phyloP scores from a whole-genome alignment of 2,888 invertebrate genomes.

The Hypsopygia costalis region DNA sequence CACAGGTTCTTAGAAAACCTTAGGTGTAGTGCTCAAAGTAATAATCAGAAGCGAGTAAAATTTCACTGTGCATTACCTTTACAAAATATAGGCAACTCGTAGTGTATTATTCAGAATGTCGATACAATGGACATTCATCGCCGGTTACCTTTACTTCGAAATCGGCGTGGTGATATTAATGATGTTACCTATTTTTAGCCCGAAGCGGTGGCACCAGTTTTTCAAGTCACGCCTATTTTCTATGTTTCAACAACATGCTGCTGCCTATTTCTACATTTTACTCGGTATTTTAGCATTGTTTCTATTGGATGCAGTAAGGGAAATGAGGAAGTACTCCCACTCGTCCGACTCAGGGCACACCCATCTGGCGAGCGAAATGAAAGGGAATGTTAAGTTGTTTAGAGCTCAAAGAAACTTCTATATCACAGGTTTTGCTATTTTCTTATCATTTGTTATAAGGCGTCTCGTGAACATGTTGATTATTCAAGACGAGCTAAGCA shows the following conservation, averaged over 20 bases:
- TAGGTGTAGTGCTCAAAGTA: no score
- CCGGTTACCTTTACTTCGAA: slow-evolving; percentile 86
- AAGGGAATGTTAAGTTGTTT: slow-evolving; percentile 86
- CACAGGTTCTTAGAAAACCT: no score
- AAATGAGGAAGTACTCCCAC: slow-evolving; percentile 85
- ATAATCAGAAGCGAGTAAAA: no score
- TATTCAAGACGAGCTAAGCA: slow-evolving; percentile 81
- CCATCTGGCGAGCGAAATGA: slow-evolving; percentile 82
- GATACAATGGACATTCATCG: slow-evolving; percentile 89
- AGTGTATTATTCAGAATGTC: slow-evolving; percentile 85
- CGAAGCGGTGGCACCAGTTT: slow-evolving; percentile 87
- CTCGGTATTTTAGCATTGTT: slow-evolving; percentile 82
- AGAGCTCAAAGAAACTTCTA: slow-evolving; percentile 90
- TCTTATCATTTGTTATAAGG: slow-evolving; percentile 84
- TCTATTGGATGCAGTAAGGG: slow-evolving; percentile 85
- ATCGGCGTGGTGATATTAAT: slow-evolving; percentile 82
- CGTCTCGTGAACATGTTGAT: slow-evolving; percentile 83
- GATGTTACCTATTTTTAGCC: slow-evolving; percentile 85
- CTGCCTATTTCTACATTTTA: slow-evolving; percentile 83
- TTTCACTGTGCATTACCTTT: no score
- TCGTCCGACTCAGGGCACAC: slow-evolving; percentile 51
- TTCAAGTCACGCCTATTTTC: slow-evolving; percentile 86
- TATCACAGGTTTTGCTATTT: slow-evolving; percentile 88
- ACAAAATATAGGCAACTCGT: no score
- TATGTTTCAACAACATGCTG: slow-evolving; percentile 82